Evolutionary conservation across 1,140 invertebrate species (phyloP).

Genomic region (Arion vulgaris): DNA sequence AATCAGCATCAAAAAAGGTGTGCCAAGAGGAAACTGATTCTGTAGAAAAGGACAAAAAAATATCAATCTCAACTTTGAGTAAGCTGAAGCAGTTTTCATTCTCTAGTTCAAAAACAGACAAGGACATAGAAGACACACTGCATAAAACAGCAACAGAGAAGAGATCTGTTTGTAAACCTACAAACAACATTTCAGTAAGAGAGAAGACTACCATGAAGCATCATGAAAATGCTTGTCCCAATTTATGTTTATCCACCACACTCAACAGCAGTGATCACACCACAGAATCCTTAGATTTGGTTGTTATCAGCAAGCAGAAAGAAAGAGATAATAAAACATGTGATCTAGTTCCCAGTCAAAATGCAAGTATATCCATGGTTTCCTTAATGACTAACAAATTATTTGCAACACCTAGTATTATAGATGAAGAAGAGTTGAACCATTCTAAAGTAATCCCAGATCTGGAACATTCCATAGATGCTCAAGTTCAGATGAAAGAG

Average conservation of each 20-base stretch:
- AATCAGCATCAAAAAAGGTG: neutral
- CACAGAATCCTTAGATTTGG: neutral
- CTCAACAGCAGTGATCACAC: no score
- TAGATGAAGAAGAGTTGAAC: neutral
- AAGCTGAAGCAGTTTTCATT: conserved; percentile 49
- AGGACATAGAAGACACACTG: neutral
- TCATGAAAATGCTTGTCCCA: neutral
- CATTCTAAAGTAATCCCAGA: neutral
- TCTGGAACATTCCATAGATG: neutral
- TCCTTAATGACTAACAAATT: neutral
- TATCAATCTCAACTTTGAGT: conserved; percentile 40
- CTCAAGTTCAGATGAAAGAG: neutral
- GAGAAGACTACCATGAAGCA: neutral
- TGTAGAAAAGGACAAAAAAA: neutral
- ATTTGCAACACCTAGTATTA: neutral
- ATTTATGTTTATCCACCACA: neutral
- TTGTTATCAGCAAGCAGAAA: neutral
- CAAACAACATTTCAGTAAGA: neutral
- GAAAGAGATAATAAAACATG: neutral
- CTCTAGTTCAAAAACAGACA: conserved; percentile 13
- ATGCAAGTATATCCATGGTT: neutral
- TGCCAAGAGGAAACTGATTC: neutral
- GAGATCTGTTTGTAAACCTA: neutral
- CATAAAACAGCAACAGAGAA: neutral
- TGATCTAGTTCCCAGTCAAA: neutral